Conservation (phyloP, 1,140 invertebrate genomes). For the Solen grandis region DNA sequence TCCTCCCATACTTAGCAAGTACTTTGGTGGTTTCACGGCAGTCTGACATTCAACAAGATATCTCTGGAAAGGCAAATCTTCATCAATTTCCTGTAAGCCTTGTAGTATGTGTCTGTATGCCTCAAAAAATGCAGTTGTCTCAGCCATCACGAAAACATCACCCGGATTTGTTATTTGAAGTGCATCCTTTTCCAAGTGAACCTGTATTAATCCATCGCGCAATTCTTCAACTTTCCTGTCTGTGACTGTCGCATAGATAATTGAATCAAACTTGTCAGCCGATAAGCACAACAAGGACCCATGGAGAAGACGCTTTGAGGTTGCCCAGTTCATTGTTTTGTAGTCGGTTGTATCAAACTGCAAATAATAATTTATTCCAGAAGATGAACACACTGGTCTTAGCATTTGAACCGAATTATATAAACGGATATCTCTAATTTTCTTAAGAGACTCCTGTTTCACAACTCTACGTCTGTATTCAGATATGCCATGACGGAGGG, state of each 20-base stretch:
- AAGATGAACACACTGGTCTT: constrained; percentile 65
- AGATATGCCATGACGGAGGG: constrained; percentile 79
- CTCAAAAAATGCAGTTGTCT: constrained; percentile 82
- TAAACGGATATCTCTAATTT: constrained; percentile 58
- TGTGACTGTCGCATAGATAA: constrained; percentile 86
- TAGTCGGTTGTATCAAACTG: constrained; percentile 71
- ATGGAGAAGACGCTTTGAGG: constrained; percentile 85
- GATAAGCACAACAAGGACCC: constrained; percentile 89
- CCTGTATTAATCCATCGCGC: constrained; percentile 65
- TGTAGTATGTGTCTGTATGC: constrained; percentile 81
- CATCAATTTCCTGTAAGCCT: constrained; percentile 76
- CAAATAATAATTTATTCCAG: constrained; percentile 67
- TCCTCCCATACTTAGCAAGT: constrained; percentile 43
- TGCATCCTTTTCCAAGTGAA: constrained; percentile 78
- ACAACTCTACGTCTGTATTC: constrained; percentile 59
- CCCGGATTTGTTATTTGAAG: background rate
- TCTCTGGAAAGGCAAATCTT: constrained; percentile 74
- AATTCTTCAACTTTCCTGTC: constrained; percentile 82
- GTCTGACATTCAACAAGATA: constrained; percentile 72
- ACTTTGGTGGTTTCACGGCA: constrained; percentile 62
- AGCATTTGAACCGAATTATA: constrained; percentile 71
- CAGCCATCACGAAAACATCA: constrained; percentile 75
- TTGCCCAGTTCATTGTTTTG: constrained; percentile 74
- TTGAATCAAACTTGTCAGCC: constrained; percentile 85
- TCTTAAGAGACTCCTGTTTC: constrained; percentile 22